A percentile compares a stretch with the other conserved stretches of the same genome.
Conservation (phyloP, 2,797 vertebrate species). For the Acanthopagrus latus region DNA sequence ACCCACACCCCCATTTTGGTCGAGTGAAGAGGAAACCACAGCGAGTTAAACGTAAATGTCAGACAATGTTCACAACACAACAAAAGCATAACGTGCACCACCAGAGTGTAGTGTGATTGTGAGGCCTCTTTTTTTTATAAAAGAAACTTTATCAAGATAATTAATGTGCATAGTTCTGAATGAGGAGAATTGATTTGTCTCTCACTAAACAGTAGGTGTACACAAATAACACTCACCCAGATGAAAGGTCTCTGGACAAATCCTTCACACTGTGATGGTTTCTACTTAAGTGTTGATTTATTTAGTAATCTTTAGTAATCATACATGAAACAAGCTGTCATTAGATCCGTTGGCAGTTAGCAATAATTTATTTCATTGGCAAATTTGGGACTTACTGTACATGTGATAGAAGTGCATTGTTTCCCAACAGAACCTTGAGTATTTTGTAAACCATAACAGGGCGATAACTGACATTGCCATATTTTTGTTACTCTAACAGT, state of each 20-base stretch:
- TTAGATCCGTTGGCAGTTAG: neutral
- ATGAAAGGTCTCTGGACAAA: neutral
- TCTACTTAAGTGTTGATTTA: conserved; percentile 8
- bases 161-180: conserved; percentile 5
- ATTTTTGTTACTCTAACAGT: no score
- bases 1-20: conserved; percentile 42
- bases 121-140: no score
- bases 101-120: neutral
- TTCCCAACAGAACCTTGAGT: conserved; percentile 15
- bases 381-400: neutral
- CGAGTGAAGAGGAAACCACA: conserved; percentile 59
- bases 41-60: conserved; percentile 52
- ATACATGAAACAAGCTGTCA: conserved; percentile 18
- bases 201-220: neutral
- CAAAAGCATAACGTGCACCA: conserved; percentile 14
- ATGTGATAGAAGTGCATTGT: conserved; percentile 14
- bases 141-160: neutral
- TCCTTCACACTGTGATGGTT: neutral
- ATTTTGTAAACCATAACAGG: conserved; percentile 5
- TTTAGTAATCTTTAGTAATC: conserved; percentile 31
- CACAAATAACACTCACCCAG: neutral
- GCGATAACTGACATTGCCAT: no score
- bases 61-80: conserved; percentile 28
- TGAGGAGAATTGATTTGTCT: neutral
- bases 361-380: conserved; percentile 36